Conservation (phyloP, 2,113 vertebrate species). For the Antechinus stuartii region DNA sequence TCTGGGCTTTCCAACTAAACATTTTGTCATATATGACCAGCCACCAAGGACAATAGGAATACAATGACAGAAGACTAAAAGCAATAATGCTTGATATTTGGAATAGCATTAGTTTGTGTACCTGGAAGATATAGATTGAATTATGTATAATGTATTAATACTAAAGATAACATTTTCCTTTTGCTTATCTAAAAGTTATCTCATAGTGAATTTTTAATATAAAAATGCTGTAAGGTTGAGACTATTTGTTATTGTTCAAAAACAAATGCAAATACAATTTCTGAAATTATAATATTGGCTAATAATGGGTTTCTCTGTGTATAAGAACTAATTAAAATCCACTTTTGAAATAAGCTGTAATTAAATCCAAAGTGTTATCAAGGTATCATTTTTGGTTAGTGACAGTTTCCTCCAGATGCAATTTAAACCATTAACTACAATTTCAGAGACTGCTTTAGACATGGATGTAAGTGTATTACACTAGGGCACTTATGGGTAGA, state of each 20-base stretch:
- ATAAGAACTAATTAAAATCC: slow-evolving; percentile 74
- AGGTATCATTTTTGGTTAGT: slow-evolving; percentile 69
- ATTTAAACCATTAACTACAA: slow-evolving; percentile 72
- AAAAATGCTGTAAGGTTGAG: slow-evolving; percentile 42
- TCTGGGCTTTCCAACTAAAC: slow-evolving; percentile 4
- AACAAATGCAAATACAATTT: slow-evolving; percentile 66
- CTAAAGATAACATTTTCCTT: slow-evolving; percentile 3
- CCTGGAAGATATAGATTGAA: slow-evolving; percentile 17
- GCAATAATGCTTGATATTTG: background rate
- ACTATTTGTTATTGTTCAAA: slow-evolving; percentile 55
- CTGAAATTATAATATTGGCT: slow-evolving; percentile 53
- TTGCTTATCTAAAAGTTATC: slow-evolving; percentile 42
- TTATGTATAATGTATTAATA: slow-evolving; percentile 38
- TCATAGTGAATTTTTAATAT: slow-evolving; percentile 39
- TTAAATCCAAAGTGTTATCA: slow-evolving; percentile 71
- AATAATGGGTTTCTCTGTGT: slow-evolving; percentile 71
- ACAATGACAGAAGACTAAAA: slow-evolving; percentile 5
- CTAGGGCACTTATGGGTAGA: background rate
- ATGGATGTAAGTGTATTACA: slow-evolving; percentile 20
- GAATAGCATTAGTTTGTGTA: slow-evolving; percentile 35
- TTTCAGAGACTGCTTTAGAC: slow-evolving; percentile 64
- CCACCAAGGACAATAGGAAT: background rate
- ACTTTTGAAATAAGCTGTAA: slow-evolving; percentile 73
- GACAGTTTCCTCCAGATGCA: slow-evolving; percentile 70
- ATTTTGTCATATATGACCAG: slow-evolving; percentile 18